phyloP scores from a whole-genome alignment of 2,888 invertebrate genomes.

The Drosophila flavopinicola region DNA sequence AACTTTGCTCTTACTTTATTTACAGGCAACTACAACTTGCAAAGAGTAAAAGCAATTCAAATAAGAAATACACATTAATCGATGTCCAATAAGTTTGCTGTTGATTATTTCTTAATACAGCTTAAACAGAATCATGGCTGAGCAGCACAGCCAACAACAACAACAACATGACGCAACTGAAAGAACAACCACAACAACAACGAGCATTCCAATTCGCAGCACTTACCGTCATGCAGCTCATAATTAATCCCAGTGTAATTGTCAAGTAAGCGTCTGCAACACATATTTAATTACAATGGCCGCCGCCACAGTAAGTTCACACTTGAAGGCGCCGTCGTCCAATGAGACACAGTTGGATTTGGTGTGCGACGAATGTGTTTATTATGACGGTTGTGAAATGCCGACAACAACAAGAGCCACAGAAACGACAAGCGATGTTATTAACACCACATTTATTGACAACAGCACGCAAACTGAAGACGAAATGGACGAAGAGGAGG shows the following conservation, averaged over 20 bases:
- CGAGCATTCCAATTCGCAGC: conserved; percentile 17
- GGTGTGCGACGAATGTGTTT: conserved; percentile 64
- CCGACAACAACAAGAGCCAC: conserved; percentile 4
- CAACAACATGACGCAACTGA: conserved; percentile 28
- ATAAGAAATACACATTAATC: too few species aligned
- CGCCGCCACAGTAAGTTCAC: conserved; percentile 69
- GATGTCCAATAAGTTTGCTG: too few species aligned
- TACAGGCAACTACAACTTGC: conserved; percentile 32
- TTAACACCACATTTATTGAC: conserved; percentile 63
- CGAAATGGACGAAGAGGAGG: conserved; percentile 27
- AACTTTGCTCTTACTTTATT: conserved; percentile 25
- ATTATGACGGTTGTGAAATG: conserved; percentile 49
- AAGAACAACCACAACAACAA: conserved; percentile 12
- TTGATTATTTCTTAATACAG: conserved; percentile 7
- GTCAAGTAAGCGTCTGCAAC: conserved; percentile 10
- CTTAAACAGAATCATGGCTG: conserved; percentile 2
- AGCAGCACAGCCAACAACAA: not conserved
- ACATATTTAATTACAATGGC: conserved; percentile 60
- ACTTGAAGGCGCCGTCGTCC: conserved; percentile 47
- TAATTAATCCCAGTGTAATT: conserved; percentile 26
- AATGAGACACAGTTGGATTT: conserved; percentile 45
- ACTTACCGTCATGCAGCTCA: conserved; percentile 23
- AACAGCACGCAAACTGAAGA: conserved; percentile 72
- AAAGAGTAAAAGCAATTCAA: not conserved
- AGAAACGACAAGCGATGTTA: not conserved